These are phyloP conservation scores for Sarcophaga carnaria DNA, from an alignment of 2,888 invertebrate genomes.

Conservation along the genomic window DNA sequence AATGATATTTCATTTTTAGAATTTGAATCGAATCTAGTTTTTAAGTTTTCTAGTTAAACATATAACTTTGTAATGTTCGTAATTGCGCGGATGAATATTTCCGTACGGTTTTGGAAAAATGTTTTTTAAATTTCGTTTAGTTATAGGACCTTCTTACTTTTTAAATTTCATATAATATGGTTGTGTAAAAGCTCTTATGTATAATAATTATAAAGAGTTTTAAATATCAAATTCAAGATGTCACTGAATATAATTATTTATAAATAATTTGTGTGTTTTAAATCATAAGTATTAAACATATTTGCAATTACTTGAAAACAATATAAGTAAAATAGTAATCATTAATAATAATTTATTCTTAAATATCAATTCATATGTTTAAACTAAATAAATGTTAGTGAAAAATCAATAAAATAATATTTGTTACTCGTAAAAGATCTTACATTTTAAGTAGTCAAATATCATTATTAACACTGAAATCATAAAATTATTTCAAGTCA, in stretches of 20 bases:
- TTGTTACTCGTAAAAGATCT: conserved; percentile 56
- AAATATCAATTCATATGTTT: conserved; percentile 60
- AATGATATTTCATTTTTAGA: too few relatives aligned
- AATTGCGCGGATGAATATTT: too few relatives aligned
- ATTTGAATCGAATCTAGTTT: too few relatives aligned
- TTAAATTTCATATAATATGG: conserved; percentile 43
- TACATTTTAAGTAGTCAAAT: conserved; percentile 66
- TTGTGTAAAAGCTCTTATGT: conserved; percentile 49
- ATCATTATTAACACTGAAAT: conserved; percentile 33
- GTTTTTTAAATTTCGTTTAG: too few relatives aligned
- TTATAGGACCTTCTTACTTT: neutral
- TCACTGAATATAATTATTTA: conserved; percentile 57
- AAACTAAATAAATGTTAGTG: conserved; percentile 64
- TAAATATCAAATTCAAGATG: conserved; percentile 45
- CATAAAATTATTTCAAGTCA: conserved; percentile 37
- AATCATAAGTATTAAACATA: conserved; percentile 15
- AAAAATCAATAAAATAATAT: conserved; percentile 52
- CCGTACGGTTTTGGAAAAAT: too few relatives aligned
- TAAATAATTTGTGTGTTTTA: conserved; percentile 55
- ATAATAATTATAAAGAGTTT: conserved; percentile 15
- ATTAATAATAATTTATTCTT: conserved; percentile 36
- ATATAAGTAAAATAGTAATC: conserved; percentile 6
- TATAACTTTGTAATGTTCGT: too few relatives aligned
- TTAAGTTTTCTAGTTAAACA: too few relatives aligned
- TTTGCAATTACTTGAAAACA: conserved; percentile 39